These are phyloP conservation scores for Cataglyphis hispanica DNA, from an alignment of 1,140 invertebrate species.

Conservation along the genomic window DNA sequence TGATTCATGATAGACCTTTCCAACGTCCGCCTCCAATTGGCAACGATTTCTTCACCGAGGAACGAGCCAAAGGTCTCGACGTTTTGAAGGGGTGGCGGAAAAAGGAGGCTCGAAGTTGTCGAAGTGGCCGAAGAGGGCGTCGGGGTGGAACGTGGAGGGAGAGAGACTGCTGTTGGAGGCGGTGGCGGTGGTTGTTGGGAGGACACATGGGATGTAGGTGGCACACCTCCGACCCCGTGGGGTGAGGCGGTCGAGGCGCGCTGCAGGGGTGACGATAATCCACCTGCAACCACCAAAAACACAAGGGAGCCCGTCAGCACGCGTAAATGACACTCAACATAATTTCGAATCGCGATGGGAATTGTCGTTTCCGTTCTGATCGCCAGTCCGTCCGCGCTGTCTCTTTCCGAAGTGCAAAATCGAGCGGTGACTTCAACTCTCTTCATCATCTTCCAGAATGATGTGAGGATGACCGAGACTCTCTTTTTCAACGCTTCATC, in stretches of 20 bases:
- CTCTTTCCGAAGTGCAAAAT: constrained; percentile 38
- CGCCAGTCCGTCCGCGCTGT: constrained; percentile 40
- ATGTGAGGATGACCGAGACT: constrained; percentile 75
- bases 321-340: constrained; percentile 58
- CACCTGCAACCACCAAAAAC: constrained; percentile 87
- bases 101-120: constrained; percentile 85
- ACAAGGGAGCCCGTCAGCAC: constrained; percentile 84
- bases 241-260: constrained; percentile 86
- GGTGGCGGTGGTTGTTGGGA: constrained; percentile 81
- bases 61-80: constrained; percentile 91
- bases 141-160: constrained; percentile 84
- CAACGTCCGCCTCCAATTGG: constrained; percentile 91
- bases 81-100: constrained; percentile 89
- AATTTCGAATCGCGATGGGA: constrained; percentile 50
- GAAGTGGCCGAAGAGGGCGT: constrained; percentile 87
- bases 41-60: constrained; percentile 92
- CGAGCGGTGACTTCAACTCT: constrained; percentile 32
- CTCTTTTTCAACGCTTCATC: constrained; percentile 83
- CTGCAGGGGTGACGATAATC: constrained; percentile 86
- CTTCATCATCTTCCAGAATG: constrained; percentile 55
- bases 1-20: constrained; percentile 89
- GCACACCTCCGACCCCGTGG: constrained; percentile 84
- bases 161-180: constrained; percentile 73
- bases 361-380: constrained; percentile 48
- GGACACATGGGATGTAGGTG: constrained; percentile 84